Conservation (phyloP, 2,797 vertebrate species). For the Sternotherus odoratus region DNA sequence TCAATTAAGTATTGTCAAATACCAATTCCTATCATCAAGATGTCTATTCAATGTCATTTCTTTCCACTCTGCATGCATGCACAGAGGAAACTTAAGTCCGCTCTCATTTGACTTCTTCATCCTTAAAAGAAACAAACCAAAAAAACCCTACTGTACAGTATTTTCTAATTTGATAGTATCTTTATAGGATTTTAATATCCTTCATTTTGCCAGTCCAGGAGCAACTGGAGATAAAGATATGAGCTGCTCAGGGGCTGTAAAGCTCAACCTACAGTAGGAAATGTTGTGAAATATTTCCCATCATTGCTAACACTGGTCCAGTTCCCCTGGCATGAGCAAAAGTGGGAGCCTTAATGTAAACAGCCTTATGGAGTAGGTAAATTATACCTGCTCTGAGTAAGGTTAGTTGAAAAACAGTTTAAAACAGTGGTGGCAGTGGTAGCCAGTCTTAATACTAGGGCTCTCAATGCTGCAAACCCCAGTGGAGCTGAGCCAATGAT, state of each 20-base stretch:
- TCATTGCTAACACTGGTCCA: background rate
- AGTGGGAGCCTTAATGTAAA: background rate
- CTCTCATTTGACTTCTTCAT: constrained; percentile 64
- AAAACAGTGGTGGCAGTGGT: background rate
- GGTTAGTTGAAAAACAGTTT: background rate
- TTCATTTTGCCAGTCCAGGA: constrained; percentile 46
- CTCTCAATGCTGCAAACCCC: background rate
- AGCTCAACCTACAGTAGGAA: constrained; percentile 42
- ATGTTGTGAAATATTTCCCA: constrained; percentile 25
- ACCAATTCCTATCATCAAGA: constrained; percentile 59
- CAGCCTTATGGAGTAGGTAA: background rate
- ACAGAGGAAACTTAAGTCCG: constrained; percentile 48
- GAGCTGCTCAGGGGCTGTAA: constrained; percentile 21
- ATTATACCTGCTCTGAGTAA: background rate
- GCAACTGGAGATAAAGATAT: constrained; percentile 57
- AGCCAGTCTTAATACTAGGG: background rate
- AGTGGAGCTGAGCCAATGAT: background rate
- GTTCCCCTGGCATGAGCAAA: background rate
- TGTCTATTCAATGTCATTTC: constrained; percentile 64
- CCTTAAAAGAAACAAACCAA: constrained; percentile 64
- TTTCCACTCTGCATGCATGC: constrained; percentile 51
- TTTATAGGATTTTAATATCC: constrained; percentile 67
- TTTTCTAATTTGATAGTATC: constrained; percentile 67
- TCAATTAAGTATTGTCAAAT: constrained; percentile 48
- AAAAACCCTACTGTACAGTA: constrained; percentile 36